Percentiles rank a stretch among this genome's conserved stretches.
phyloP scores from a whole-genome alignment of 2,888 invertebrate genomes.

The Xylocampa areola region DNA sequence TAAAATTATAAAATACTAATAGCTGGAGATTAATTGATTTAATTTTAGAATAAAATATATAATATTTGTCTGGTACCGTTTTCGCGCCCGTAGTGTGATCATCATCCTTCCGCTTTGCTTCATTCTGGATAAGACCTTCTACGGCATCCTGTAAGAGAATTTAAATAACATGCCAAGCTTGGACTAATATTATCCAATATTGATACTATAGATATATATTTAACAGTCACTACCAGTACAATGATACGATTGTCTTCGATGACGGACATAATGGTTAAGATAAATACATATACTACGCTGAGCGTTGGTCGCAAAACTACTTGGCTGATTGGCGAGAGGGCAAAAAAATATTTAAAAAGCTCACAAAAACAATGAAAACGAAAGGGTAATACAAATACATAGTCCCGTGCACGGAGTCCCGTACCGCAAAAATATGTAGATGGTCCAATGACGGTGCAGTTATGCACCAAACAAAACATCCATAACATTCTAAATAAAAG shows the following conservation, averaged over 20 bases:
- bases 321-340: constrained; percentile 56
- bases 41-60: constrained; percentile 46
- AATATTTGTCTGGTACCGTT: constrained; percentile 73
- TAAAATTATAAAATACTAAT: constrained; percentile 8
- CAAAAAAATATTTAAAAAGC: constrained; percentile 76
- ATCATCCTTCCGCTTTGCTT: constrained; percentile 79
- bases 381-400: constrained; percentile 15
- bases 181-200: constrained; percentile 54
- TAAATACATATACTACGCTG: constrained; percentile 28
- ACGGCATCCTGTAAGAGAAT: constrained; percentile 84
- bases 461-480: constrained; percentile 27
- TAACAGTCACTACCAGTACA: constrained; percentile 24
- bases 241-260: constrained; percentile 36
- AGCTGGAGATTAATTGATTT: constrained; percentile 10
- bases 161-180: constrained; percentile 80
- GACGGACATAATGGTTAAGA: constrained; percentile 22
- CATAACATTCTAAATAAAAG: constrained; percentile 10
- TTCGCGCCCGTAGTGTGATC: constrained; percentile 71
- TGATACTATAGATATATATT: constrained; percentile 36
- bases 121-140: constrained; percentile 78
- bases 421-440: constrained; percentile 13
- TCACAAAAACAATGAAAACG: constrained; percentile 61
- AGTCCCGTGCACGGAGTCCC: constrained; percentile 24
- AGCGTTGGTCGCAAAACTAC: constrained; percentile 44
- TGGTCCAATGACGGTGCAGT: no score